Evolutionary conservation across 2,113 vertebrate species (phyloP), one percentile per base, ranked within the genome.

Genomic region (Neopipo cinnamomea): DNA sequence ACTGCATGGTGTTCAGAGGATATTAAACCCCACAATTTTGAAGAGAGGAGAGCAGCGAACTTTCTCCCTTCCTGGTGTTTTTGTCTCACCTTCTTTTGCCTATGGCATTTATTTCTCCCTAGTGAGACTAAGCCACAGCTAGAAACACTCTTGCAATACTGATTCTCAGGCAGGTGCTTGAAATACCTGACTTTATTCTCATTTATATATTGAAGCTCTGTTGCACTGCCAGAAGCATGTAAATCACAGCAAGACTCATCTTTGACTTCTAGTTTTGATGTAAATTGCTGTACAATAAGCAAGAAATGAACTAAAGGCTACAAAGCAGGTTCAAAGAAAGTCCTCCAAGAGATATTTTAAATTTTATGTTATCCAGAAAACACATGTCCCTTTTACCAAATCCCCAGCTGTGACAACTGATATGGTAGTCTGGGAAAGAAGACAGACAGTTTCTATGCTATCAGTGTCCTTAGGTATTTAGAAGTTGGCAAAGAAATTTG

Each of bases 251-350:
- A 80, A 52, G 42, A 67, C 18, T 13, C 33, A 65, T 66, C 41
- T 80, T 52, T 90, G 62, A 81, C 53, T 92, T 35, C 42, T 30
- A 37, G 30, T 79, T 92, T 91, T 87, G 58, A 65, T 95, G 47
- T 41, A 79, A 87, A 91, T 84, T 94, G 33, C 73, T 87, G 21
- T 41, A 62, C 33, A 88, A 91, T 67, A 88, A 90, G 75, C 49
- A 85, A 83, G 79, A 85, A 89, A 76, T 75, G 20, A 88, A 52
- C 56, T 84, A 72, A 93, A 85, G n/a, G 41, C 61, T 81, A 94
- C 84, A 73, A 89, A 88, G 31, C 8, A 66, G 15, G 9, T 71
- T 93, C 88, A 76, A 89, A 83, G 79, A 47, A 77, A 14, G 6
- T 78, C 82, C 47, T 89, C 19, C 2, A 25, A 84, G 70, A 92